These are phyloP conservation scores for Himalopsyche tibetana DNA, from an alignment of 2,888 invertebrate species.

Conservation along the genomic window DNA sequence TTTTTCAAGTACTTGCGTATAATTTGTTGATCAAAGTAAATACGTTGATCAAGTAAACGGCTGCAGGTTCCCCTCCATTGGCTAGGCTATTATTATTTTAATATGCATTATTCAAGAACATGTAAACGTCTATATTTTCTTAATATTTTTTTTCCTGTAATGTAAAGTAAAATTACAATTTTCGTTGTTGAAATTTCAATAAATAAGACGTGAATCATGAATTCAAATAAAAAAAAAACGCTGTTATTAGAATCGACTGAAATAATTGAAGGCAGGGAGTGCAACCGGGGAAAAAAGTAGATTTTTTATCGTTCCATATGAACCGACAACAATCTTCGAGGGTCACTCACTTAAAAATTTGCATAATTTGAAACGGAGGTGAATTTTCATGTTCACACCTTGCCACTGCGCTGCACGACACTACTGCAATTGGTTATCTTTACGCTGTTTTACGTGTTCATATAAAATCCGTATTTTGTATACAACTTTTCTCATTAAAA, in stretches of 20 bases:
- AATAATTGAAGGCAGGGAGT: not conserved
- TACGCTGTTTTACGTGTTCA: not conserved
- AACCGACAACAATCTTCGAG: conserved; percentile 6
- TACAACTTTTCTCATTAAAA: too few species aligned
- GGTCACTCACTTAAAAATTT: conserved; percentile 32
- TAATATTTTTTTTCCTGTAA: too few species aligned
- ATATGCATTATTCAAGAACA: too few species aligned
- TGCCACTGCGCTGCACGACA: not conserved
- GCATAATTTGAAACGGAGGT: conserved; percentile 34
- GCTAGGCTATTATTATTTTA: too few species aligned
- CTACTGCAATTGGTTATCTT: not conserved
- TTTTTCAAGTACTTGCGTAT: too few species aligned
- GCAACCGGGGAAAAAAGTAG: not conserved
- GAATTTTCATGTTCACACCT: conserved; percentile 27
- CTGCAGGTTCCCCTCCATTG: too few species aligned
- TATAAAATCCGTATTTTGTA: too few species aligned
- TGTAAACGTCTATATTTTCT: too few species aligned
- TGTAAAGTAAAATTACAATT: not conserved
- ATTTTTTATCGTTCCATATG: not conserved
- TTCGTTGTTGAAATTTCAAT: not conserved
- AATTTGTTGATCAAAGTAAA: too few species aligned
- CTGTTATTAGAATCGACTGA: not conserved
- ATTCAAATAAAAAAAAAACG: not conserved
- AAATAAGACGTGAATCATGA: not conserved
- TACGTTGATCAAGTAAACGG: too few species aligned